A percentile compares a stretch with the other conserved stretches of the same genome.
Evolutionary conservation across 2,888 invertebrate species (phyloP).

Genomic region (Trissolcus japonicus): DNA sequence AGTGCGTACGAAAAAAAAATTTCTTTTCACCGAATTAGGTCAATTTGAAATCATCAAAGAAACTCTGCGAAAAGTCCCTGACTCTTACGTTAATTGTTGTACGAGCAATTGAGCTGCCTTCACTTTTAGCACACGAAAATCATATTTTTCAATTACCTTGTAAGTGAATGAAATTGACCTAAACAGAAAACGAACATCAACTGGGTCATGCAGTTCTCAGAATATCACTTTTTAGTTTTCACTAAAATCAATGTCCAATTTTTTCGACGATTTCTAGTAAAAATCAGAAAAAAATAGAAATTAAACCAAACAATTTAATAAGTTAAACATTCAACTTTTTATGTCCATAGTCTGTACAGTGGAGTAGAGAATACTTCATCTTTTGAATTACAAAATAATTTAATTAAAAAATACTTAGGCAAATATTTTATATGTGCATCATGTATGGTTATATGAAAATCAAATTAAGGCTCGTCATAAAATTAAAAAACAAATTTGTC

Average conservation of each 20-base stretch:
- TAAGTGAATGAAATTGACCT: conserved; percentile 26
- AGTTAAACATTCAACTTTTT: background rate
- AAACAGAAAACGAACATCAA: conserved; percentile 15
- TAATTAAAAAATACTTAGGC: background rate
- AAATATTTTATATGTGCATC: no score
- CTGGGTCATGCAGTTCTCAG: conserved; percentile 8
- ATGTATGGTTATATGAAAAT: background rate
- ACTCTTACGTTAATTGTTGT: conserved; percentile 29
- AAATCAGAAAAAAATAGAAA: conserved; percentile 1
- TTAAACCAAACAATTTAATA: background rate
- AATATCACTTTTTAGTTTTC: conserved; percentile 19
- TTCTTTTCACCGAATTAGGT: conserved; percentile 38
- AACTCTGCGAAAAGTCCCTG: conserved; percentile 11
- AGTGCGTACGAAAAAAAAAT: conserved; percentile 35
- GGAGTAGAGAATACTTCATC: background rate
- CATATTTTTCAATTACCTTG: conserved; percentile 33
- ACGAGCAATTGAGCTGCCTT: conserved; percentile 24
- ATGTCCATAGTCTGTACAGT: background rate
- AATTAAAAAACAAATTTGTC: background rate
- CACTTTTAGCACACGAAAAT: conserved; percentile 29
- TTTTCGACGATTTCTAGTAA: conserved; percentile 2
- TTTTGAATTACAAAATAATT: background rate
- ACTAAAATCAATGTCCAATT: conserved; percentile 7
- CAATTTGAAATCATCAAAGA: conserved; percentile 25
- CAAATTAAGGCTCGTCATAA: background rate